Evolutionary conservation across 2,113 vertebrate genomes (phyloP).

Genomic region (Oryzias melastigma): DNA sequence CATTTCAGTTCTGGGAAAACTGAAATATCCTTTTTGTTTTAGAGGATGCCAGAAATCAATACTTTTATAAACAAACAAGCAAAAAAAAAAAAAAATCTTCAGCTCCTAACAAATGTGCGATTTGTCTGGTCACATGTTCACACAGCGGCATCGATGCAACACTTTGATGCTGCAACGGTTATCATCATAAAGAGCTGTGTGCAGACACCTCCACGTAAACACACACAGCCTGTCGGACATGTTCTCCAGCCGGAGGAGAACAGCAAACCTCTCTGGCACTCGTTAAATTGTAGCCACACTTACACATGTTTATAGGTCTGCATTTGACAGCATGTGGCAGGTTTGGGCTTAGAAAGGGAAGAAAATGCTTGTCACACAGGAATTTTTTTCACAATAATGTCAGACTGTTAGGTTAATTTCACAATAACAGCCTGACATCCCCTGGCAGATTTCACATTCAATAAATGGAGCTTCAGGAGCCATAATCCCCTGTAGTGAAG

Average conservation of each 20-base stretch:
- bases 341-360: slow-evolving; percentile 30
- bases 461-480: slow-evolving; percentile 3
- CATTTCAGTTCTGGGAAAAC: too few relatives aligned
- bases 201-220: slow-evolving; percentile 7
- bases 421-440: slow-evolving; percentile 32
- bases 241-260: slow-evolving; percentile 24
- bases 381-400: slow-evolving; percentile 41
- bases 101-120: background rate
- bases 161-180: slow-evolving; percentile 17
- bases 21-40: too few relatives aligned
- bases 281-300: slow-evolving; percentile 34
- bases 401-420: slow-evolving; percentile 46
- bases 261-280: slow-evolving; percentile 27
- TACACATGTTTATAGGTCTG: slow-evolving; percentile 1
- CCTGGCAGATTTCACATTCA: slow-evolving; percentile 17
- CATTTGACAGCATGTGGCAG: slow-evolving; percentile 11
- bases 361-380: slow-evolving; percentile 49
- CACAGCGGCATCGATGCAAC: background rate
- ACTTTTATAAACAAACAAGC: background rate
- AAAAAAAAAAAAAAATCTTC: background rate
- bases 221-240: slow-evolving; percentile 22
- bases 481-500: background rate
- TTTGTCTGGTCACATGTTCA: background rate
- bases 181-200: slow-evolving; percentile 4
- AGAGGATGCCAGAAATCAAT: background rate